These are phyloP conservation scores for Pseudopodoces humilis DNA, from an alignment of 2,113 vertebrate species.

Conservation along the genomic window DNA sequence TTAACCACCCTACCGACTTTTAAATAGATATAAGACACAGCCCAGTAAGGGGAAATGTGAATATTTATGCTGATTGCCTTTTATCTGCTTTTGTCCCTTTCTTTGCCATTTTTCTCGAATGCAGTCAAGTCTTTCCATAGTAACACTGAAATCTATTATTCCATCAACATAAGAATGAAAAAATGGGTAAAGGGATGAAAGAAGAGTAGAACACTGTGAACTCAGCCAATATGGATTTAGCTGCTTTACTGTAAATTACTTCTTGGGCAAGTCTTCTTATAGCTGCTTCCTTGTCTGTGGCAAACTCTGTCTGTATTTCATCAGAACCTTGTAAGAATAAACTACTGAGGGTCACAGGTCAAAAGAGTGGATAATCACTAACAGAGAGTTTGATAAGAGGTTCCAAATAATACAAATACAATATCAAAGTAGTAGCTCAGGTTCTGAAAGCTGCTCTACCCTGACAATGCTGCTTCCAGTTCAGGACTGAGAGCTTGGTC, in stretches of 20 bases:
- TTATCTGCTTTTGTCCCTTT: not conserved
- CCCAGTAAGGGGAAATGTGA: not conserved
- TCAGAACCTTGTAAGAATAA: not conserved
- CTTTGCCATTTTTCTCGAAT: not conserved
- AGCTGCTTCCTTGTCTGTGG: not conserved
- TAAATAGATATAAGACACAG: not conserved
- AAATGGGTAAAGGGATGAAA: not conserved
- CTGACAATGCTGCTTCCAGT: not conserved
- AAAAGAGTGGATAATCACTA: not conserved
- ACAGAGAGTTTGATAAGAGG: not conserved
- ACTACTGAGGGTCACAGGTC: fast-evolving
- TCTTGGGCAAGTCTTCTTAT: not conserved
- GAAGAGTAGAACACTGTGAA: not conserved
- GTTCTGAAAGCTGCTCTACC: not conserved
- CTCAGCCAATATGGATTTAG: not conserved
- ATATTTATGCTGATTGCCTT: not conserved
- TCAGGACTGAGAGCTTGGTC: not conserved
- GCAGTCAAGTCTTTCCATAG: not conserved
- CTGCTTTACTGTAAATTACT: not conserved
- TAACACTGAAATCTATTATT: not conserved
- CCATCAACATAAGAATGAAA: not conserved
- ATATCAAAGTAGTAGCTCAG: not conserved
- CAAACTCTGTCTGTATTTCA: not conserved
- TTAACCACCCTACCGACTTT: not conserved
- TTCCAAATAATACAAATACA: not conserved